Evolutionary conservation across 2,888 invertebrate genomes (phyloP).

Genomic region (Seira sanloemensis): DNA sequence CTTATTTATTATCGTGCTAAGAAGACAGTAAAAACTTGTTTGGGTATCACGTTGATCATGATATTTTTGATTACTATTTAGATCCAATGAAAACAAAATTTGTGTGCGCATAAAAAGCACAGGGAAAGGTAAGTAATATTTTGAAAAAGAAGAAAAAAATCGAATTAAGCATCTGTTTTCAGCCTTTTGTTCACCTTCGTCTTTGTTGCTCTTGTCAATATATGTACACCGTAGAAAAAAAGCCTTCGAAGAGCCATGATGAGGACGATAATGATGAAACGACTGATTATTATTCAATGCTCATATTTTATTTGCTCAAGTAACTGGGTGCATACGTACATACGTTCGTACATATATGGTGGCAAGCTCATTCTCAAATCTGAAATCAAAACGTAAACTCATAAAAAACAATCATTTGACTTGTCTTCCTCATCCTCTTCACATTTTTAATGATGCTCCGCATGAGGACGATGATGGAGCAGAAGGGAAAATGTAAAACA

Average conservation of each 20-base stretch:
- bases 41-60: constrained; percentile 41
- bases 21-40: constrained; percentile 31
- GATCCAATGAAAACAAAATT: constrained; percentile 25
- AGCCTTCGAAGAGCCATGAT: neutral
- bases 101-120: neutral
- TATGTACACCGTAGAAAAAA: neutral
- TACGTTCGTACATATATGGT: neutral
- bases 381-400: constrained; percentile 14
- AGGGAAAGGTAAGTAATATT: constrained; percentile 7
- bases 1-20: neutral
- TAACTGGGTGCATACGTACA: constrained; percentile 11
- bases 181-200: neutral
- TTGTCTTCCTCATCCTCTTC: constrained; percentile 33
- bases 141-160: constrained; percentile 10
- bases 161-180: constrained; percentile 23
- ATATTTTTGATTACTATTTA: constrained; percentile 33
- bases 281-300: constrained; percentile 30
- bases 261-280: neutral
- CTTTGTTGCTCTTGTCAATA: neutral
- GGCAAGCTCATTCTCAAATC: neutral
- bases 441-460: constrained; percentile 53
- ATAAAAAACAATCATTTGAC: constrained; percentile 23
- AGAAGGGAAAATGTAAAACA: constrained; percentile 39
- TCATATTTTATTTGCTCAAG: constrained; percentile 33
- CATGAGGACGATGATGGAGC: constrained; percentile 10